Base-by-base conservation (phyloP, 2,888 invertebrate species). In the Pecten maximus region DNA sequence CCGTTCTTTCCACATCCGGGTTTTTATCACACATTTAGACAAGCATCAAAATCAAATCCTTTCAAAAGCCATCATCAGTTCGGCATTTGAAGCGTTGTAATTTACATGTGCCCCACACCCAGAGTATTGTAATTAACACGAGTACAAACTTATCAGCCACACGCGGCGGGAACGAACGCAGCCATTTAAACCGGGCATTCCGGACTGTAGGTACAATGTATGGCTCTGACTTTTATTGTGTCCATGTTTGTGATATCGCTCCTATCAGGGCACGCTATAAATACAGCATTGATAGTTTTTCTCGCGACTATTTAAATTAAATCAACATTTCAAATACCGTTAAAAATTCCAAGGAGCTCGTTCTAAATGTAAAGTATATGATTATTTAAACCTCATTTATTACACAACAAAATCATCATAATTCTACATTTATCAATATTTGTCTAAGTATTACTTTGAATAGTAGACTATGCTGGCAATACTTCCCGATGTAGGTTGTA, bases 121-220 rank as follows among this genome's bases (percentile, higher is more conserved):
- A 28, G 35, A 74, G 35, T 15, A 23, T 74, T 74, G 74, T 74
- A 74, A 74, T 74, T 74, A 74, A 74, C 74, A 74, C 74, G 74
- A 74, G 74, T 74, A 74, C 35, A 74, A 74, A 74, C 74, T 19
- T 74, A 74, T 74, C 74, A 74, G 35, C 0, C 35, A 35, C 3
- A 74, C 10, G 6, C 28, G 35, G 74, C 74, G 74, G 74, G 74
- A 74, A 74, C 23, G 74, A 35, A 74, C 28, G 35, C 28, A 16
- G 74, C 74, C 74, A 74, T 74, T 74, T 74, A 74, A 74, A 74
- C 28, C 60, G 60, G n/a, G n/a, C 74, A 74, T 8, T 74, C 74
- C 74, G 74, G 74, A 74, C 35, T 74, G 74, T 74, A 10, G 35
- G 35, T 74, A 74, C 74, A 74, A 2, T 74, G 4, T 74, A 74